These are phyloP conservation scores for Limnephilus lunatus DNA, from an alignment of 2,888 invertebrate species.

Conservation along the genomic window DNA sequence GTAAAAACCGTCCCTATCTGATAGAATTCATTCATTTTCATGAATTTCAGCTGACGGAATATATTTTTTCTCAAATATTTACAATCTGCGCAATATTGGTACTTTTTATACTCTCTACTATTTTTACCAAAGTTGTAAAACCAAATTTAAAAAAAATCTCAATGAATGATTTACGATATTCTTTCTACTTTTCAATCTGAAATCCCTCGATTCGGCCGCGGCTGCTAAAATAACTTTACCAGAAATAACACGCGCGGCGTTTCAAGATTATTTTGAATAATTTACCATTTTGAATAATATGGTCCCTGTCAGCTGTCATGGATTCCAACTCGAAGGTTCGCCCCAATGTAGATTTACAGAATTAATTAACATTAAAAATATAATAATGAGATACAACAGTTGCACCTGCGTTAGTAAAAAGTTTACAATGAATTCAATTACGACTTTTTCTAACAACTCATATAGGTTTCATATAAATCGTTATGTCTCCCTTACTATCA, in stretches of 20 bases:
- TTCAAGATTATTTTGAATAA: conserved; percentile 13
- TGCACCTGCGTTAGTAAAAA: neutral
- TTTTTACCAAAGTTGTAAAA: neutral
- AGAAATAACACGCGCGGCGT: neutral
- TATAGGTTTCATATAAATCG: too few relatives aligned
- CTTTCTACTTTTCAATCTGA: neutral
- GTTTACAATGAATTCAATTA: neutral
- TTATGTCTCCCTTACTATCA: too few relatives aligned
- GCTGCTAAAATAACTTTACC: neutral
- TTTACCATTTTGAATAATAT: conserved; percentile 15
- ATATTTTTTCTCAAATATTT: neutral
- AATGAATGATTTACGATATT: neutral
- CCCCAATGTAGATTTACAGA: neutral
- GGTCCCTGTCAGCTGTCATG: conserved; percentile 11
- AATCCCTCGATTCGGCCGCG: neutral
- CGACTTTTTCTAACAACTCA: neutral
- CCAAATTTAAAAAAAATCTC: neutral
- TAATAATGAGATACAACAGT: neutral
- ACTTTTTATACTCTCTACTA: neutral
- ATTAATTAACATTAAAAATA: neutral
- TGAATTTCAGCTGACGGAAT: neutral
- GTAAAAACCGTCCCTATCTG: too few relatives aligned
- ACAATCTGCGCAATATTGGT: neutral
- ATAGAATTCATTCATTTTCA: too few relatives aligned
- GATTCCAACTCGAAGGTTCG: neutral